Conservation (phyloP, 2,113 vertebrate species). For the Pseudopodoces humilis region DNA sequence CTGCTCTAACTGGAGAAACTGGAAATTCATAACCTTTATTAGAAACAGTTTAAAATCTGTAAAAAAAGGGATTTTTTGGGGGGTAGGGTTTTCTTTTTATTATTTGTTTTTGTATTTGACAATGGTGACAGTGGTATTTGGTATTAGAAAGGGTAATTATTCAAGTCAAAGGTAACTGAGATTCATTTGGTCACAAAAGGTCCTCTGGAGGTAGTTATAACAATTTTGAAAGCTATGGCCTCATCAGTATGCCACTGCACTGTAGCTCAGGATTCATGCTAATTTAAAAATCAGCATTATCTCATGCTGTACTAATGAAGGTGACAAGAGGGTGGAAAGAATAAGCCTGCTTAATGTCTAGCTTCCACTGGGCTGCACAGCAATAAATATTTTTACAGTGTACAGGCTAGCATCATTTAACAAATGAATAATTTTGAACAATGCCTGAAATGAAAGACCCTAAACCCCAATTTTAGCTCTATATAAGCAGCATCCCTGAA, state of each 20-base stretch:
- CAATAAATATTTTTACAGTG: neutral
- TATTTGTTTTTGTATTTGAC: neutral
- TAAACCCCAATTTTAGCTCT: neutral
- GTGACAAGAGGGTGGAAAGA: neutral
- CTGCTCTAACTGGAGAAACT: neutral
- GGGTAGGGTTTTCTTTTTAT: neutral
- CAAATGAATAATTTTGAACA: neutral
- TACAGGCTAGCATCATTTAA: neutral
- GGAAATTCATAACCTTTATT: neutral
- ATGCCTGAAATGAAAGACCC: neutral
- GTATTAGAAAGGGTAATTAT: neutral
- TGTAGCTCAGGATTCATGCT: rapidly evolving
- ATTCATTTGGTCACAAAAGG: neutral
- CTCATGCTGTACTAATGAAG: neutral
- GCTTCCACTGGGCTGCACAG: neutral
- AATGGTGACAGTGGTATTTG: neutral
- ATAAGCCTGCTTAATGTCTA: neutral
- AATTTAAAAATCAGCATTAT: neutral
- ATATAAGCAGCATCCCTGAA: neutral
- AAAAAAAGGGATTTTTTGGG: rapidly evolving
- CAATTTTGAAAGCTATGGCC: neutral
- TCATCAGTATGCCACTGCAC: neutral
- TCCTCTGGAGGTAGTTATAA: neutral
- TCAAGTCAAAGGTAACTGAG: neutral
- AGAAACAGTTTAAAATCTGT: neutral